A percentile compares a stretch with the other conserved stretches of the same genome.
phyloP scores from a whole-genome alignment of 2,888 invertebrate species.

The Cryptocephalus primarius region DNA sequence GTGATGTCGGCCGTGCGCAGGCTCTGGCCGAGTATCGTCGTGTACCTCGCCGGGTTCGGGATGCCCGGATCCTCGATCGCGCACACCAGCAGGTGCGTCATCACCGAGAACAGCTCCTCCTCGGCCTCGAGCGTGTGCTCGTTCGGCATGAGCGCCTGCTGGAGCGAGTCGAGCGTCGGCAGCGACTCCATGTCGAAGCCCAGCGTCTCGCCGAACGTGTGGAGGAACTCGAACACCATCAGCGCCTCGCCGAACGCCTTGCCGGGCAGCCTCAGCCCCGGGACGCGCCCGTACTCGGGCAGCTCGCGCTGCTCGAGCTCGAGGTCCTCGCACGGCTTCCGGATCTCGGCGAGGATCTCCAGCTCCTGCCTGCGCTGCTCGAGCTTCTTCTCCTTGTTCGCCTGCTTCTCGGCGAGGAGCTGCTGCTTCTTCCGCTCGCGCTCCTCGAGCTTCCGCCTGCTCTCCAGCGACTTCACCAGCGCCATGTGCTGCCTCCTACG shows the following conservation, averaged over 20 bases:
- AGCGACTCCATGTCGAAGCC: slow-evolving; percentile 85
- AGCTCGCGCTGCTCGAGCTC: slow-evolving; percentile 67
- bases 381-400: slow-evolving; percentile 74
- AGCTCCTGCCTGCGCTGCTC: slow-evolving; percentile 58
- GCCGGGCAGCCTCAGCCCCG: slow-evolving; percentile 55
- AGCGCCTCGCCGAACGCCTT: slow-evolving; percentile 85
- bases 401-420: slow-evolving; percentile 71
- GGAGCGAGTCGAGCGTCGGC: slow-evolving; percentile 78
- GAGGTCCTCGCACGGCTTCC: slow-evolving; percentile 88
- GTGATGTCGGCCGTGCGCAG: slow-evolving; percentile 82
- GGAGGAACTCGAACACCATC: slow-evolving; percentile 94
- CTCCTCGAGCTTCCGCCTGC: slow-evolving; percentile 78
- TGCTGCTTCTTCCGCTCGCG: slow-evolving; percentile 66
- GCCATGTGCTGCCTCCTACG: slow-evolving; percentile 83
- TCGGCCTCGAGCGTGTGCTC: slow-evolving; percentile 68
- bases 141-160: slow-evolving; percentile 63
- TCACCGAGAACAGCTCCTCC: slow-evolving; percentile 77
- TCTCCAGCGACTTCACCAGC: slow-evolving; percentile 77
- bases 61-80: slow-evolving; percentile 92
- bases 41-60: slow-evolving; percentile 79
- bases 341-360: slow-evolving; percentile 56
- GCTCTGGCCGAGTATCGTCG: slow-evolving; percentile 83
- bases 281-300: slow-evolving; percentile 64
- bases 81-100: slow-evolving; percentile 81
- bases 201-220: slow-evolving; percentile 90